phyloP scores from a whole-genome alignment of 2,888 invertebrate genomes.

The Eristalis intricaria region DNA sequence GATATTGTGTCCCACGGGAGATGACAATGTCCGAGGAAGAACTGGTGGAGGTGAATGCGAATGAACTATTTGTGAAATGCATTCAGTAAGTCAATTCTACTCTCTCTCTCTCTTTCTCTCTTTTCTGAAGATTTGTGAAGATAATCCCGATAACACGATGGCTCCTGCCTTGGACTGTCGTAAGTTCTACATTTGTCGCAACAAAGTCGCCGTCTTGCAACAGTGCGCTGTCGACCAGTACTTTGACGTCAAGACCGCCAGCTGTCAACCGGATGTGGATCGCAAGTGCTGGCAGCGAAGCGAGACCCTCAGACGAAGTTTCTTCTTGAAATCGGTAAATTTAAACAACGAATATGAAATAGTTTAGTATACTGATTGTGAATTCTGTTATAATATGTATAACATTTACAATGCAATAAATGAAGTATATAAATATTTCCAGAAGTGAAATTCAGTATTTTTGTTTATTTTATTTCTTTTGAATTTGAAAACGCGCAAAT shows the following conservation, averaged over 20 bases:
- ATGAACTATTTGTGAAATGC: neutral
- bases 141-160: slow-evolving; percentile 37
- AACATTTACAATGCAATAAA: slow-evolving; percentile 32
- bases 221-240: slow-evolving; percentile 73
- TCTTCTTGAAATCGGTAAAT: slow-evolving; percentile 57
- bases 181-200: slow-evolving; percentile 63
- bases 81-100: too few relatives aligned
- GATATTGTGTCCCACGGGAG: slow-evolving; percentile 43
- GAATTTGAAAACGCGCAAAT: too few relatives aligned
- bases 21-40: slow-evolving; percentile 42
- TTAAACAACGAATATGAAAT: slow-evolving; percentile 49
- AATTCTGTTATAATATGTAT: slow-evolving; percentile 26
- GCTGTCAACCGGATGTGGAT: slow-evolving; percentile 73
- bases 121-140: slow-evolving; percentile 31
- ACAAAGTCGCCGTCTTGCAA: slow-evolving; percentile 26
- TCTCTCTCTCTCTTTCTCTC: neutral
- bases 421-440: slow-evolving; percentile 37
- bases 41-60: slow-evolving; percentile 30
- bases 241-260: slow-evolving; percentile 67
- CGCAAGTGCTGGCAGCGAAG: slow-evolving; percentile 59
- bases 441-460: slow-evolving; percentile 73
- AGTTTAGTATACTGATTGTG: slow-evolving; percentile 4
- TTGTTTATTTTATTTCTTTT: slow-evolving; percentile 54
- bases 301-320: slow-evolving; percentile 57
- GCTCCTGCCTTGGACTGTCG: slow-evolving; percentile 55